phyloP scores from a whole-genome alignment of 1,140 invertebrate species.

The Diplogasteroides magnus region DNA sequence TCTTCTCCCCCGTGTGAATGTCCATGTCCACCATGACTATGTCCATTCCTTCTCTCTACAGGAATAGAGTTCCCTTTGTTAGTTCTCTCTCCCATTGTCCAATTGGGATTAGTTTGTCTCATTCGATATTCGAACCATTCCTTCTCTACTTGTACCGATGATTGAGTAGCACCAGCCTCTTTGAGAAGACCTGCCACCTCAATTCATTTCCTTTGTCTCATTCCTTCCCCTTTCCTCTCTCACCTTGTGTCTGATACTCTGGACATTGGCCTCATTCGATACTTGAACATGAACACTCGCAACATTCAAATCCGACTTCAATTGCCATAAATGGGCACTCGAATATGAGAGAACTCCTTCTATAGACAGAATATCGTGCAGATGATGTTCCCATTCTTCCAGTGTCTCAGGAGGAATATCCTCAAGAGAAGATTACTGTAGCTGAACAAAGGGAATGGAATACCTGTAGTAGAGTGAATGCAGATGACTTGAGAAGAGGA shows the following conservation, averaged over 20 bases:
- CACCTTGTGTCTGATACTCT: slow-evolving; percentile 30
- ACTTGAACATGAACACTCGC: slow-evolving; percentile 40
- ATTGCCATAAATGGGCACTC: slow-evolving; percentile 44
- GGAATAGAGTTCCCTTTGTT: background rate
- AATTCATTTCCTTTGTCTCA: background rate
- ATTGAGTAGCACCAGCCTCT: slow-evolving; percentile 22
- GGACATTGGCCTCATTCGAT: slow-evolving; percentile 39
- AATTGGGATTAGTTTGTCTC: slow-evolving; percentile 21
- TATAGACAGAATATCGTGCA: slow-evolving; percentile 33
- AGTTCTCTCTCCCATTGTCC: slow-evolving; percentile 8
- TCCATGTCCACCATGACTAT: slow-evolving; percentile 17
- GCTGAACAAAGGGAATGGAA: background rate
- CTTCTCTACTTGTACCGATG: slow-evolving; percentile 36
- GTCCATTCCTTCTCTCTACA: slow-evolving; percentile 12
- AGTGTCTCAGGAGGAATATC: slow-evolving; percentile 45
- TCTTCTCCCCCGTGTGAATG: slow-evolving; percentile 18
- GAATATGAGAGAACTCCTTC: slow-evolving; percentile 47
- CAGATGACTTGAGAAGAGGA: slow-evolving; percentile 58
- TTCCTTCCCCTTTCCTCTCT: background rate
- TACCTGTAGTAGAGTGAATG: slow-evolving; percentile 47
- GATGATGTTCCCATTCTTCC: slow-evolving; percentile 24
- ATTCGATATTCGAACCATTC: slow-evolving; percentile 24
- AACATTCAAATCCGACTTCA: slow-evolving; percentile 49
- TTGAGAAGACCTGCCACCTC: slow-evolving; percentile 26
- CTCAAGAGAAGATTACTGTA: slow-evolving; percentile 59